Evolutionary conservation across 1,140 invertebrate species (phyloP).

Genomic region (Calycopis cecrops): DNA sequence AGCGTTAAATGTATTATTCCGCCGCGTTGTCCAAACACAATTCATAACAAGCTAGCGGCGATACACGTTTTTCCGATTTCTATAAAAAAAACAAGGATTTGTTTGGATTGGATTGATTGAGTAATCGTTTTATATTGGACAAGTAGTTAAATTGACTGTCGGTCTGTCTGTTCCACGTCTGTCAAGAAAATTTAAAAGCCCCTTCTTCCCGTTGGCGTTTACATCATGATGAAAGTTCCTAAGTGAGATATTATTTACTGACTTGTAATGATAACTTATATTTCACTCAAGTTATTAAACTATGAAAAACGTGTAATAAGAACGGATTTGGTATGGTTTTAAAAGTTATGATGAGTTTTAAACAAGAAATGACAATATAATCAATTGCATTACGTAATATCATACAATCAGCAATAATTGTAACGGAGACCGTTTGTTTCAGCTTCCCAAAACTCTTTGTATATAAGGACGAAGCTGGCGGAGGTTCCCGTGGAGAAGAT

Average conservation of each 20-base stretch:
- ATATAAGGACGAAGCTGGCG: constrained; percentile 83
- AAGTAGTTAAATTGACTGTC: too few species aligned
- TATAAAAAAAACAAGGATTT: background rate
- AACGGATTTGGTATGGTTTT: background rate
- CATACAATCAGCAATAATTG: background rate
- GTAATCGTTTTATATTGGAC: too few species aligned
- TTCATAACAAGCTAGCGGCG: background rate
- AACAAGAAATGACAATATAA: background rate
- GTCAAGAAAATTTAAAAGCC: too few species aligned
- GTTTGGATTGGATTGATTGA: too few species aligned
- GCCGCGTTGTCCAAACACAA: background rate
- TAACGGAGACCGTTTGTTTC: constrained; percentile 26
- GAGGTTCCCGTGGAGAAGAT: constrained; percentile 87
- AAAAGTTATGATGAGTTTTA: background rate
- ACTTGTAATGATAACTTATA: too few species aligned
- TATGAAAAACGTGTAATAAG: too few species aligned
- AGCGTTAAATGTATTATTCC: background rate
- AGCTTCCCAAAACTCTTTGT: constrained; percentile 79
- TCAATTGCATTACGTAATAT: background rate
- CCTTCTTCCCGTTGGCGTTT: too few species aligned
- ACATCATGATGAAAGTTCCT: too few species aligned
- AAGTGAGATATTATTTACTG: too few species aligned
- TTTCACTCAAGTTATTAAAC: too few species aligned
- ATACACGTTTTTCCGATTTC: background rate
- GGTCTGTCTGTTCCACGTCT: too few species aligned